Base-by-base conservation (phyloP, 2,797 vertebrate species). In the Pterois miles region DNA sequence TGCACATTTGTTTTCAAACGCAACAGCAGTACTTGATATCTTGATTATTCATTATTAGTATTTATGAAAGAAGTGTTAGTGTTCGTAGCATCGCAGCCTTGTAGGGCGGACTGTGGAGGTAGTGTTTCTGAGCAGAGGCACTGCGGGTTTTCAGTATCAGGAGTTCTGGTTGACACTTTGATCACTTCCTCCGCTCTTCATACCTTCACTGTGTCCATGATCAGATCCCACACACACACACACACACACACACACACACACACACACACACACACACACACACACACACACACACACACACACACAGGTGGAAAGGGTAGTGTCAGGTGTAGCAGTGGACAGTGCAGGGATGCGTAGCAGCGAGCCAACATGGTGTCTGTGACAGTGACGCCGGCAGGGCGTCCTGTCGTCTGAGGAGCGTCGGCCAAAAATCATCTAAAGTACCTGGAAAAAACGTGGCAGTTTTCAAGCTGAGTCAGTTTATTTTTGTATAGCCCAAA, bases 241-340 rank as follows among this genome's bases (percentile, higher is more conserved):
- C 43, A 53, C n/a, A 71, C 71, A 70, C 71, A 65, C 65, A 59
- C 20, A 69, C 20, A 34, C 25, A 54, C 36, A 56, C 50, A 57
- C 68, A 65, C 52, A 46, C 65, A 23, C 18, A 38, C 33, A 34
- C 18, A 23, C 62, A 25, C 63, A 25, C 68, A 43, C 27, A 20
- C 54, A 20, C 54, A 59, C 33, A n/a, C 16, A 29, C 25, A 23
- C 50, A 25, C 22, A 29, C 14, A 38, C 33, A 71, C 67, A 60
- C 62, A 60, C 69, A 18, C 70, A 62, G 85, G 84, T 78, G 68
- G 65, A 72, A 64, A 71, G 74, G 69, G 59, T 78, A 84, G 92
- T 90, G 89, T 93, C 91, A 83, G 91, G 93, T 93, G 90, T 84
- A 87, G 76, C 80, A 3, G 74, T 22, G 72, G 71, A 89, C 84